phyloP scores from a whole-genome alignment of 2,888 invertebrate species.

The Cataglyphis altisquamis region DNA sequence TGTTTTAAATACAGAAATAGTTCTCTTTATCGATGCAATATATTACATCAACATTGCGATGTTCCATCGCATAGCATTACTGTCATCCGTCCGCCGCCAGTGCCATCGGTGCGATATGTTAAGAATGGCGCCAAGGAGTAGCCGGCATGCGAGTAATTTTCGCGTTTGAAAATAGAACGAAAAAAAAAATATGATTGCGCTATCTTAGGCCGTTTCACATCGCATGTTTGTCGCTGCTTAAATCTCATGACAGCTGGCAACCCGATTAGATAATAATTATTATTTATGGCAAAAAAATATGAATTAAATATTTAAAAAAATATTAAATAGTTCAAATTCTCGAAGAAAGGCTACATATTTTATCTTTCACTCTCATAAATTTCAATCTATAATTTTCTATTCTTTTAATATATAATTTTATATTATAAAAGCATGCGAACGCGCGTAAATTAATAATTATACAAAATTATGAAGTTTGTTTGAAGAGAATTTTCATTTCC shows the following conservation, averaged over 20 bases:
- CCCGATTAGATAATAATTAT: not conserved
- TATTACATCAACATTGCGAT: conserved; percentile 33
- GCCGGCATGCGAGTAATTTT: conserved; percentile 76
- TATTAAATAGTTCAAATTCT: not conserved
- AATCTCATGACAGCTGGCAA: not conserved
- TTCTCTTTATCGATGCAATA: not conserved
- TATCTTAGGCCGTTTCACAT: conserved; percentile 41
- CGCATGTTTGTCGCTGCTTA: conserved; percentile 23
- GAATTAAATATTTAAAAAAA: not conserved
- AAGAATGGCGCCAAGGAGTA: conserved; percentile 74
- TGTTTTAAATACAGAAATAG: not conserved
- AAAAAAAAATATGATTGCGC: conserved; percentile 67
- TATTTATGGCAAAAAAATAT: not conserved
- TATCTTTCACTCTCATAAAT: not conserved
- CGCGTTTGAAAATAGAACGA: conserved; percentile 77
- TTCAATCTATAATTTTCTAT: not conserved
- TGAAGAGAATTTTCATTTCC: not conserved
- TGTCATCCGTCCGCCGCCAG: conserved; percentile 40
- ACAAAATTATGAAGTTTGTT: not conserved
- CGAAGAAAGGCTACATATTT: not conserved
- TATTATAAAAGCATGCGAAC: no score
- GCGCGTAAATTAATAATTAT: not conserved
- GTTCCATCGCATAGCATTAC: conserved; percentile 30
- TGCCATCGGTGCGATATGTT: conserved; percentile 74
- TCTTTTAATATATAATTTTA: not conserved